Base-by-base conservation (phyloP, 1,140 invertebrate species). In the Tribolium madens region DNA sequence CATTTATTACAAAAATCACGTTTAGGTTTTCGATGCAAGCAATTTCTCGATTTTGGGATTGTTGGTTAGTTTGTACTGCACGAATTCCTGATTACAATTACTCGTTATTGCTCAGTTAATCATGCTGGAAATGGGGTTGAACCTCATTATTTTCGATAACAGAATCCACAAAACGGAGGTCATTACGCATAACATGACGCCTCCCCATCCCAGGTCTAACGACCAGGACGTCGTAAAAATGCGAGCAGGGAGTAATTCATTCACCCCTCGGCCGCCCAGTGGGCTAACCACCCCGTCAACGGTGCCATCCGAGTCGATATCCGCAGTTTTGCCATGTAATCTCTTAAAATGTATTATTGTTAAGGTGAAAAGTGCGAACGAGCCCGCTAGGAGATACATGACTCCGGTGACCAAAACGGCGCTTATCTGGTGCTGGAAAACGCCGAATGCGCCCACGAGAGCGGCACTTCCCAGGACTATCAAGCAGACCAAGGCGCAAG, bases 321-420 rank as follows among this genome's bases (percentile, higher is more conserved):
- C 77, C 6, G 88, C 87, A 0, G 90, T 88, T 3, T 89, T 90
- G 5, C 91, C 91, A 81, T 94, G 93, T 50, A 91, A 89, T 7
- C 95, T 88, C 84, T 97, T 97, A 84, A 95, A 95, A 83, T 96
- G 93, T 81, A 96, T 96, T 84, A 97, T 97, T 86, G 93, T 94
- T 57, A 97, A 86, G 0, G 94, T 95, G 86, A 97, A 97, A 57
- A 95, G 89, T 21, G 94, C 94, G 83, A 97, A 97, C 0, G 94
- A 91, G 21, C 95, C 94, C 86, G 95, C 95, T 79, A 97, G 85
- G 14, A 96, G 87, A 86, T 96, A 96, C 94, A 97, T 96, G 18
- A 97, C 95, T 13, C 95, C 95, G 0, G 95, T 97, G 1, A 97
- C 92, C 6, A 97, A 89, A 3, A 96, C 95, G 1, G 95, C 95